These are phyloP conservation scores for Crioceris asparagi DNA, from an alignment of 2,888 invertebrate genomes.

Conservation along the genomic window DNA sequence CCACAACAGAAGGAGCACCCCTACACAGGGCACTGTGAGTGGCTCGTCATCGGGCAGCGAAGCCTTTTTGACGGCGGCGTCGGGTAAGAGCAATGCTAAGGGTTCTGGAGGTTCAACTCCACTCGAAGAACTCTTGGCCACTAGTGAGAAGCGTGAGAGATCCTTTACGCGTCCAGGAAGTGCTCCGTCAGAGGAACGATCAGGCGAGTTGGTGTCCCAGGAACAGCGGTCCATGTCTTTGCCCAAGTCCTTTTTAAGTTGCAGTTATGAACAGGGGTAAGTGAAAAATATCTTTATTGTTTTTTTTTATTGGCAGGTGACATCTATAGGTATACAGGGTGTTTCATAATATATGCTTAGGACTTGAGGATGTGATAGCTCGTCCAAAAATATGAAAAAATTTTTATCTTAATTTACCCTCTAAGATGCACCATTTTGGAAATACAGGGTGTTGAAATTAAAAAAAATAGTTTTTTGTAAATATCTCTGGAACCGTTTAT, in stretches of 20 bases:
- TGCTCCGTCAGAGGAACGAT: constrained; percentile 36
- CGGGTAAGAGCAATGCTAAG: constrained; percentile 37
- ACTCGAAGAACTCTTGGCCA: constrained; percentile 34
- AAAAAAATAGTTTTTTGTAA: no score
- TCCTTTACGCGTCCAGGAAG: constrained; percentile 44
- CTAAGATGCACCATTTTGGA: no score
- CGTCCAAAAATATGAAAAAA: no score
- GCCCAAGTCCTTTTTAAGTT: constrained; percentile 42
- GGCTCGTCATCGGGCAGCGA: constrained; percentile 44
- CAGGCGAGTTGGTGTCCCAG: constrained; percentile 27
- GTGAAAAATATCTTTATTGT: background rate
- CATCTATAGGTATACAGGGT: no score
- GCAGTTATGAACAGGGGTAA: background rate
- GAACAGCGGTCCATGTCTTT: constrained; percentile 44
- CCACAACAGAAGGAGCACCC: constrained; percentile 16
- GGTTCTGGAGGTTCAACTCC: constrained; percentile 44
- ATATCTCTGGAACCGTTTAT: no score
- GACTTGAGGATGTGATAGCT: no score
- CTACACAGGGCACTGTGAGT: constrained; percentile 14
- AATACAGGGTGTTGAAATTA: no score
- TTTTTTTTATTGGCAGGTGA: no score
- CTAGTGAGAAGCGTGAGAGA: constrained; percentile 20
- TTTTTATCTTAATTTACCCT: no score
- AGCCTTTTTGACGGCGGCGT: constrained; percentile 44
- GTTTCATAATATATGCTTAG: no score